Conservation (phyloP, 2,888 invertebrate genomes). For the Nemotelus nigrinus region DNA sequence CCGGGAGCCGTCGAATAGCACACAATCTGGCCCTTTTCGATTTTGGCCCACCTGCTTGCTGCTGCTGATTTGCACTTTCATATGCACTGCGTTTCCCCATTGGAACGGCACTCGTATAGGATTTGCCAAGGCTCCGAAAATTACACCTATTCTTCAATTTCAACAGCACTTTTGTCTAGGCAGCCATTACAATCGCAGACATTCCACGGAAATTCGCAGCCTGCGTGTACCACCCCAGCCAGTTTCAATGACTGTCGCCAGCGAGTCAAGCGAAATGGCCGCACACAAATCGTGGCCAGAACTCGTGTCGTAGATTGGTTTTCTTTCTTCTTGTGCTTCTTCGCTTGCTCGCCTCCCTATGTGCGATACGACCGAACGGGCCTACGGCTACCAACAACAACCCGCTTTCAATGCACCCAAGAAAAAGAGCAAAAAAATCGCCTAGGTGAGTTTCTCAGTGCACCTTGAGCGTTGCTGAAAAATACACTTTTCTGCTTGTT, state of each 20-base stretch:
- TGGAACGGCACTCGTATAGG: not conserved
- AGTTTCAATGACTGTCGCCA: conserved; percentile 17
- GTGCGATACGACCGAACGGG: conserved; percentile 1
- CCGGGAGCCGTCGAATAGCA: conserved; percentile 6
- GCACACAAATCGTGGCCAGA: conserved; percentile 22
- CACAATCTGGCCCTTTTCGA: conserved; percentile 43
- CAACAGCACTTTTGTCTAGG: not conserved
- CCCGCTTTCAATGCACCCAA: conserved; percentile 32
- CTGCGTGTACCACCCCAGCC: conserved; percentile 18
- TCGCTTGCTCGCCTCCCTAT: conserved; percentile 26
- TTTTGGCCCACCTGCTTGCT: conserved; percentile 43
- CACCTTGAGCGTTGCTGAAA: conserved; percentile 17
- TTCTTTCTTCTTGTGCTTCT: conserved; percentile 33
- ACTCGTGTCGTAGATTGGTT: conserved; percentile 22
- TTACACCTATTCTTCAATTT: not conserved
- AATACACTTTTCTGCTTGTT: not conserved
- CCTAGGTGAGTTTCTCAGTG: conserved; percentile 15
- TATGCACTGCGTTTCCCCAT: conserved; percentile 48
- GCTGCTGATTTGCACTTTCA: conserved; percentile 27
- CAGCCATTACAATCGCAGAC: conserved; percentile 12
- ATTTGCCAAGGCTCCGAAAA: not conserved
- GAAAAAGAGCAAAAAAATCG: conserved; percentile 28
- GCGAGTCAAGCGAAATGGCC: conserved; percentile 33
- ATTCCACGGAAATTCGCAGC: conserved; percentile 23
- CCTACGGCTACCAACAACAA: conserved; percentile 35